Evolutionary conservation across 2,888 invertebrate species (phyloP), one percentile per base, ranked within the genome.

Genomic region (Dichetophora obliterata): DNA sequence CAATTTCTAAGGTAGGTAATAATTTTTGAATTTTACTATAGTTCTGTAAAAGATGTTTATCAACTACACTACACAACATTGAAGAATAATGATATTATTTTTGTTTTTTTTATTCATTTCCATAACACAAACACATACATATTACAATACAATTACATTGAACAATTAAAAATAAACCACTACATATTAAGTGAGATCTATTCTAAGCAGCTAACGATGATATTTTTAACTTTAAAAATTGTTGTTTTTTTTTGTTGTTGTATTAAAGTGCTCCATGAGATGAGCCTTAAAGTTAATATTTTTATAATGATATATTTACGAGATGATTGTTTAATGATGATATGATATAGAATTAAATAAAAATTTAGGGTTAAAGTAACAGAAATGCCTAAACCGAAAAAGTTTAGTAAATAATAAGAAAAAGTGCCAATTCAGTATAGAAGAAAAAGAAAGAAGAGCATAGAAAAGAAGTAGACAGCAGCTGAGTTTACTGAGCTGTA

Each of bases 391-490:
- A 6, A 48, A 68, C 24, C n/a, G 3, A n/a, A 71, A 43, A 59
- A 71, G 27, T 31, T 34, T 72, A 22, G 72, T 43, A 61, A 48
- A 68, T 50, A 50, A 50, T 48, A 59, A 59, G 59, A 24, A 27
- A 27, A 27, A 68, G 50, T 59, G 59, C 59, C 59, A 59, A 59
- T 59, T 59, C 11, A 16, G 27, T 59, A 59, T 22, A 59, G 22
- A 59, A 59, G 24, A 43, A 78, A 77, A 76, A 73, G 77, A 80
- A 74, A 50, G 63, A 69, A 27, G 69, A 70, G 61, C 66, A 72
- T 52, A 69, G n/a, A 54, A 19, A 37, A 54, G 43, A 6, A 43
- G 43, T 6, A 43, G 43, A 43, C 43, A 43, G 43, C 43, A 43
- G 43, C 43, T 11, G 43, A 43, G 43, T 43, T 43, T 11, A 14